Conservation (phyloP, 2,888 invertebrate genomes). For the Limnephilus auricula region DNA sequence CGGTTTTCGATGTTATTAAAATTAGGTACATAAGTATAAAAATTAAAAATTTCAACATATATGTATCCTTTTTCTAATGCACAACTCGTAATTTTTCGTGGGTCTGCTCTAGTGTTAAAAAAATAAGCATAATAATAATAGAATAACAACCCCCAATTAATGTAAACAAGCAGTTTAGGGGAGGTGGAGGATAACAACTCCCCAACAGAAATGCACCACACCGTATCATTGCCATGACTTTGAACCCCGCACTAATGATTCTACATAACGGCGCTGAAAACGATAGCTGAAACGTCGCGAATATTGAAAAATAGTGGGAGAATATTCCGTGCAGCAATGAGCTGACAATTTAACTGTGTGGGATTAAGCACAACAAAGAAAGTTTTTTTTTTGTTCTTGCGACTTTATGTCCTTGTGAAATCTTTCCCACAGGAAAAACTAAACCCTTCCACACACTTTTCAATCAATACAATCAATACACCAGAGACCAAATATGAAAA, state of each 20-base stretch:
- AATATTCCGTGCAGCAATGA: not conserved
- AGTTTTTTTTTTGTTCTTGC: not conserved
- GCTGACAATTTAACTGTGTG: not conserved
- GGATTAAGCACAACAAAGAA: not conserved
- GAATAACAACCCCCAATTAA: not conserved
- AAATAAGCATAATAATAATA: too few relatives aligned
- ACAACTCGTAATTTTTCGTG: too few relatives aligned
- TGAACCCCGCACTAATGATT: constrained; percentile 54
- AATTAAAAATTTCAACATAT: too few relatives aligned
- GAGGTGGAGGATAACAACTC: not conserved
- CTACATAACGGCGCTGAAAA: constrained; percentile 48
- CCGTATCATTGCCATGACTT: constrained; percentile 10
- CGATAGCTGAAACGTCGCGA: constrained; percentile 49
- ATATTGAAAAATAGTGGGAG: constrained; percentile 35
- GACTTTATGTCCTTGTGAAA: too few relatives aligned
- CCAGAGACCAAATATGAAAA: too few relatives aligned
- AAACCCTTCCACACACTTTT: too few relatives aligned
- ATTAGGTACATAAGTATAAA: too few relatives aligned
- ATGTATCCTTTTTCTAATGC: too few relatives aligned
- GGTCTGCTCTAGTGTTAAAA: too few relatives aligned
- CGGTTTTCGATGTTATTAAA: too few relatives aligned
- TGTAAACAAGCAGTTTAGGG: not conserved
- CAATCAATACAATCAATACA: too few relatives aligned
- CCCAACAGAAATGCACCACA: not conserved
- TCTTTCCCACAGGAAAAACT: too few relatives aligned